phyloP scores from a whole-genome alignment of 1,140 invertebrate species.

The Hydropsyche tenuis region DNA sequence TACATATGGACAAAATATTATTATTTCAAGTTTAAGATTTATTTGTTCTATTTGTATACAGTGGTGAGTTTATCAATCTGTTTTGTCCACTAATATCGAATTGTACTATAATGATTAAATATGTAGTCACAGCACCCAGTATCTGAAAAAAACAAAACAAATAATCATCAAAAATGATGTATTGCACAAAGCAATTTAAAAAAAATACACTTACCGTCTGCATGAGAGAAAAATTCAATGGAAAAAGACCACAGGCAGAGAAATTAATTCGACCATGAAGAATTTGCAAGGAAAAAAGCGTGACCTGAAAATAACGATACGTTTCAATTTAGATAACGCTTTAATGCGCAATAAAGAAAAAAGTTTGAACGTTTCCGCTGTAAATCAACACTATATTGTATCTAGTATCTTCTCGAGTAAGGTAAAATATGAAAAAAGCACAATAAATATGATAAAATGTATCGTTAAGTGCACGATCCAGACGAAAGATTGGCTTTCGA shows the following conservation, averaged over 20 bases:
- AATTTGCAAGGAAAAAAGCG: slow-evolving; percentile 34
- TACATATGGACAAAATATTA: too few species aligned
- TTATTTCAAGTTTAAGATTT: not conserved
- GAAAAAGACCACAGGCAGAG: slow-evolving; percentile 30
- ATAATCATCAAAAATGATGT: not conserved
- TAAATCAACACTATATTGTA: too few species aligned
- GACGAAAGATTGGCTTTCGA: too few species aligned
- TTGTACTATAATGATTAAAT: slow-evolving; percentile 42
- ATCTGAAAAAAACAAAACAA: slow-evolving; percentile 37
- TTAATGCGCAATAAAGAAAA: too few species aligned
- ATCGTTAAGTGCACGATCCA: too few species aligned
- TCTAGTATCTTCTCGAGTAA: too few species aligned
- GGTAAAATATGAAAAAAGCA: too few species aligned
- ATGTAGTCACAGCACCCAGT: slow-evolving; percentile 38
- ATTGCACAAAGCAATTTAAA: not conserved
- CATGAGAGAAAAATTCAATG: slow-evolving; percentile 31
- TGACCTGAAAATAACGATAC: slow-evolving; percentile 29
- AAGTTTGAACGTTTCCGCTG: too few species aligned
- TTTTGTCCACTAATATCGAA: slow-evolving; percentile 39
- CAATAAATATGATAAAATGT: too few species aligned
- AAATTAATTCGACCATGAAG: slow-evolving; percentile 35
- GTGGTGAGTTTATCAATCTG: not conserved
- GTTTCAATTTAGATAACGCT: too few species aligned
- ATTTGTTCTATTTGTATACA: not conserved
- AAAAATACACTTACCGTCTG: slow-evolving; percentile 19